phyloP scores from a whole-genome alignment of 2,888 invertebrate species.

The Pemphredon lugubris region DNA sequence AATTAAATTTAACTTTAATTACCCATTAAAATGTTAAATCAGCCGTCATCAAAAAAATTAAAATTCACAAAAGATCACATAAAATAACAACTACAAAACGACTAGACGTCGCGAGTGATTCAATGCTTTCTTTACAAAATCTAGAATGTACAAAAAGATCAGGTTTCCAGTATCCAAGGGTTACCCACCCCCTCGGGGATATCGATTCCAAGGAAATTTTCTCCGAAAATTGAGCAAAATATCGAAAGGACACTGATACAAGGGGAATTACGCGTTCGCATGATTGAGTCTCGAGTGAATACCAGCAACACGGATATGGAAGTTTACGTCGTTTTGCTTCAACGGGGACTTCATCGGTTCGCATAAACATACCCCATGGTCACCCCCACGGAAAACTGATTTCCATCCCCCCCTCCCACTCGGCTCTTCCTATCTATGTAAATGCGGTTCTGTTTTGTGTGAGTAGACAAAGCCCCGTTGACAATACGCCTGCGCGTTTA shows the following conservation, averaged over 20 bases:
- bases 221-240: no score
- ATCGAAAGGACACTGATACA: background rate
- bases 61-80: no score
- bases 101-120: no score
- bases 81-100: no score
- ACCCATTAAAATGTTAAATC: no score
- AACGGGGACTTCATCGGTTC: constrained; percentile 47
- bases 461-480: constrained; percentile 64
- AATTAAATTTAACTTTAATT: no score
- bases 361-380: constrained; percentile 51
- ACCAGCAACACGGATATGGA: constrained; percentile 24
- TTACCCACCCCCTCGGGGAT: no score
- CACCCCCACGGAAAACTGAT: constrained; percentile 58
- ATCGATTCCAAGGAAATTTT: no score
- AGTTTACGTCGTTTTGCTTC: constrained; percentile 31
- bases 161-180: no score
- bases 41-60: no score
- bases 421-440: constrained; percentile 60
- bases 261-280: constrained; percentile 24
- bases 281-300: background rate
- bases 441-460: constrained; percentile 69
- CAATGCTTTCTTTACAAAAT: no score
- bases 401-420: constrained; percentile 49
- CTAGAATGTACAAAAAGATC: no score
- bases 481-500: constrained; percentile 68